Evolutionary conservation across 2,797 vertebrate species (phyloP).

Genomic region (Sebastolobus altivelis): DNA sequence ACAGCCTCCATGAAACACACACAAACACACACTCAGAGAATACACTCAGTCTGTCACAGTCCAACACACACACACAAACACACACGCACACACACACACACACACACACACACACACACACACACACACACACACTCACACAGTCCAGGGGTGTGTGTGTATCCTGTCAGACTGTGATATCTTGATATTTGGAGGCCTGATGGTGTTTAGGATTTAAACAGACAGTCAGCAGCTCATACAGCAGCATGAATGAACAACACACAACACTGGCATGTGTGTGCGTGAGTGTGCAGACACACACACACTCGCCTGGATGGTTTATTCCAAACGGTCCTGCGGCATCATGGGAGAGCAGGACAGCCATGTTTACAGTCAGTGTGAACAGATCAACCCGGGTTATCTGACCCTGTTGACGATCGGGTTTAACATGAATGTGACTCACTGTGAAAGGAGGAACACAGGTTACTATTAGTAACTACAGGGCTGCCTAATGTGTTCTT

Average conservation of each 20-base stretch:
- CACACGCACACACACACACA: constrained; percentile 13
- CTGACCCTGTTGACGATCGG: neutral
- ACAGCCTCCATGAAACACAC: constrained; percentile 4
- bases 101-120: constrained; percentile 7
- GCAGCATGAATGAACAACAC: constrained; percentile 40
- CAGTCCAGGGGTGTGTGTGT: neutral
- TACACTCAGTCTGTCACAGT: constrained; percentile 10
- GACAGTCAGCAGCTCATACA: neutral
- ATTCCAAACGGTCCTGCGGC: neutral
- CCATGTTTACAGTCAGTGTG: neutral
- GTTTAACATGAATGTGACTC: neutral
- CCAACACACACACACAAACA: constrained; percentile 29
- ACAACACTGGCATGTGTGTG: constrained; percentile 1
- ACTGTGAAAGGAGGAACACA: neutral
- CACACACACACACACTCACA: constrained; percentile 8
- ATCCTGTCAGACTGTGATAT: constrained; percentile 34
- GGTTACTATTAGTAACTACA: neutral
- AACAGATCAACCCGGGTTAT: neutral
- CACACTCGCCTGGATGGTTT: neutral
- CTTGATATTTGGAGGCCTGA: constrained; percentile 31
- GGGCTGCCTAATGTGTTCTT: neutral
- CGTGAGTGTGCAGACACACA: neutral
- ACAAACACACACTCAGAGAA: constrained; percentile 13
- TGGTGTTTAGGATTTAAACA: constrained; percentile 14
- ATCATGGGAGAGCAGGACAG: neutral